Base-by-base conservation (phyloP, 2,113 vertebrate genomes). In the Osmerus eperlanus region DNA sequence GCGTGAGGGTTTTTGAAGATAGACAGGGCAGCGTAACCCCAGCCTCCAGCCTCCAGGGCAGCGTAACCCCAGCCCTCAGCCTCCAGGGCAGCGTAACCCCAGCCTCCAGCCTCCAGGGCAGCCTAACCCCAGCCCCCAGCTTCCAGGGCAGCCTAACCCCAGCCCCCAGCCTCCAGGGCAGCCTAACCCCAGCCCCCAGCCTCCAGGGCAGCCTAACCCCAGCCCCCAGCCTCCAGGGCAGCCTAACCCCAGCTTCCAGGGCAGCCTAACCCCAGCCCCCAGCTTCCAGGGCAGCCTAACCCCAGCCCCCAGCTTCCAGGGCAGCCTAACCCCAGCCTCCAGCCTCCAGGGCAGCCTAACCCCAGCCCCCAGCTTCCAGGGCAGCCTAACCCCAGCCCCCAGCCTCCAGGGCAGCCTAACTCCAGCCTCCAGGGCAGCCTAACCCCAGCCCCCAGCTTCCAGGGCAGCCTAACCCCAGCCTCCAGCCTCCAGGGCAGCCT, bases 351-450 rank as follows among this genome's bases (percentile, higher is more conserved):
- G 4, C 1, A 47, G 41, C 41, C 41, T 47, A 47, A 62, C 73
- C 68, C 75, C 41, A 47, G 41, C 41, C 41, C 12, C 41, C 41
- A 59, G 67, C 41, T 1, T 74, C 55, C 75, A 71, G 80, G 83
- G 90, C 89, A 74, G 90, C 92, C n/a, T n/a, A n/a, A 62, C 73
- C 68, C 75, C 41, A 47, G 41, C 41, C 41, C 12, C 41, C 41
- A 59, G 67, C 41, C 1, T 74, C 55, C 75, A 71, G 80, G 83
- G 90, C 89, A 74, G 90, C 92, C n/a, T n/a, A n/a, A n/a, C n/a
- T n/a, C n/a, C 41, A 47, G 41, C 41, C 7, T 11, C 7, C 41
- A 47, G 41, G 9, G 7, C 7, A 47, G 41, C 7, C 41, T 11
- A 47, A 47, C 41, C 41, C 0, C 41, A 47, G 41, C 41, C 41